Evolutionary conservation across 2,888 invertebrate genomes (phyloP).

Genomic region (Euzophera pinguis): DNA sequence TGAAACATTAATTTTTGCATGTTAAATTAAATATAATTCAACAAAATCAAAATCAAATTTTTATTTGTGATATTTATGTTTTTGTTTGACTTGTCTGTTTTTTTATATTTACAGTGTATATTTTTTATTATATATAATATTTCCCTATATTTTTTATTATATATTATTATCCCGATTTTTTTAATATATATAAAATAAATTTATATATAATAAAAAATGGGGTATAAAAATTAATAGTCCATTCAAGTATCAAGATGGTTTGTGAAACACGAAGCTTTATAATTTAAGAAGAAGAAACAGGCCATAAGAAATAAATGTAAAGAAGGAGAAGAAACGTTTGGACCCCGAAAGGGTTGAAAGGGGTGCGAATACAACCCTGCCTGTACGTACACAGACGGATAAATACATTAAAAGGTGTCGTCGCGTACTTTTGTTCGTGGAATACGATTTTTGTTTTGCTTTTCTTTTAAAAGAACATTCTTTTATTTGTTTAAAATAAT

Average conservation of each 20-base stretch:
- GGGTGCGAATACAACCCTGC: constrained; percentile 67
- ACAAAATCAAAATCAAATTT: no score
- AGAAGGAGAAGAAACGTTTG: constrained; percentile 77
- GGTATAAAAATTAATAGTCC: constrained; percentile 3
- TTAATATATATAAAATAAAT: no score
- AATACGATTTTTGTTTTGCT: constrained; percentile 9
- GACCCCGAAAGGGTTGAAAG: constrained; percentile 76
- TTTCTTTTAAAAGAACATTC: background rate
- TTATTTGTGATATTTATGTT: no score
- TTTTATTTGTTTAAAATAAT: background rate
- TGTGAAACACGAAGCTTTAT: constrained; percentile 57
- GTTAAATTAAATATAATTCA: no score
- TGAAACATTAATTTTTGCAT: no score
- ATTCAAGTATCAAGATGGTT: constrained; percentile 58
- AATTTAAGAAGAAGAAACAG: constrained; percentile 81
- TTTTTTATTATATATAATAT: no score
- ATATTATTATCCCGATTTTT: no score
- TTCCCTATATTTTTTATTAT: no score
- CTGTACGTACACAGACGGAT: constrained; percentile 48
- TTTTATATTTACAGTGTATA: no score
- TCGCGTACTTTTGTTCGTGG: constrained; percentile 37
- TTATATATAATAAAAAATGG: no score
- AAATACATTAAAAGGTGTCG: constrained; percentile 33
- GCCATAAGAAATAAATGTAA: constrained; percentile 81
- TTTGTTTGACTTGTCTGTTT: no score